Conservation (phyloP, 2,113 vertebrate genomes). For the Amazona vittata region DNA sequence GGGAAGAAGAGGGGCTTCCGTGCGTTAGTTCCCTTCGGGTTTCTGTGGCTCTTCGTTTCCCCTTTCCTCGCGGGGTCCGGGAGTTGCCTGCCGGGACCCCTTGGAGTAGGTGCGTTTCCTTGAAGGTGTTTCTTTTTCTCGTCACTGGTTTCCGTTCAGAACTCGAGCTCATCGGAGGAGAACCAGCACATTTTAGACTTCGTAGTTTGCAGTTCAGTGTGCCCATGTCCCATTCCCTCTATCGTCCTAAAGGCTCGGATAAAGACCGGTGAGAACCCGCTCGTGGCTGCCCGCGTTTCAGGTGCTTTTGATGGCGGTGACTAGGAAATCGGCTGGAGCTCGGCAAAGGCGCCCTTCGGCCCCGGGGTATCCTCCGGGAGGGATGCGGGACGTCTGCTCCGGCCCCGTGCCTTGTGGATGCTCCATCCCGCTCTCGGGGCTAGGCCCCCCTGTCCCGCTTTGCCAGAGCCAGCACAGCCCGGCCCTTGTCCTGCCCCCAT, state of each 20-base stretch:
- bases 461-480: background rate
- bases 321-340: constrained; percentile 65
- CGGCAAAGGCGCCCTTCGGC: constrained; percentile 36
- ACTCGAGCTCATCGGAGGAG: constrained; percentile 73
- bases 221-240: constrained; percentile 71
- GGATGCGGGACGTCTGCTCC: background rate
- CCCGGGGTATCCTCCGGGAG: background rate
- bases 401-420: background rate
- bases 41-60: constrained; percentile 46
- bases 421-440: background rate
- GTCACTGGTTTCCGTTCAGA: constrained; percentile 63
- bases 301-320: constrained; percentile 59
- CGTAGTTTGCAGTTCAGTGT: constrained; percentile 76
- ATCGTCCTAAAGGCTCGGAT: constrained; percentile 65
- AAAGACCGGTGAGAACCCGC: constrained; percentile 30
- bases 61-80: constrained; percentile 52
- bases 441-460: background rate
- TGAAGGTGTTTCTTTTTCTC: constrained; percentile 1
- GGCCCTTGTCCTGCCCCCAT: background rate
- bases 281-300: constrained; percentile 63
- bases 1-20: constrained; percentile 63
- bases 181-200: constrained; percentile 78
- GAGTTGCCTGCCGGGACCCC: constrained; percentile 77
- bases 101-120: constrained; percentile 23
- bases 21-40: constrained; percentile 65